Conservation (phyloP, 2,888 invertebrate species). For the Nebria brevicollis region DNA sequence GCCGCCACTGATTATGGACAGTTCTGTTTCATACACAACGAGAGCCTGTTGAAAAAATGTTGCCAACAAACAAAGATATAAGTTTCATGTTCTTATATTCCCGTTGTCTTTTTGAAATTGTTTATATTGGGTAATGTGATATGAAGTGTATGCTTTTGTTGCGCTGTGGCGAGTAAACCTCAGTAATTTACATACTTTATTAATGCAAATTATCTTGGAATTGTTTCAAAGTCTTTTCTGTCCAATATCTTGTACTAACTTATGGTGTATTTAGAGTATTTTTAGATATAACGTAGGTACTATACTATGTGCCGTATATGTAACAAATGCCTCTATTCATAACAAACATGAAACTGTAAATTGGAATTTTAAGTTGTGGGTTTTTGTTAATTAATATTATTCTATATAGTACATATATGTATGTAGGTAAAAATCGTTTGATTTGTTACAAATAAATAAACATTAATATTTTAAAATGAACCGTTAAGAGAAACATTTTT, state of each 20-base stretch:
- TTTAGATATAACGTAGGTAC: too few relatives aligned
- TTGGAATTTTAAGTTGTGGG: too few relatives aligned
- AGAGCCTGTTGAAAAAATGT: not conserved
- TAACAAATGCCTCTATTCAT: too few relatives aligned
- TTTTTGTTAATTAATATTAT: too few relatives aligned
- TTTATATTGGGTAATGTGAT: slow-evolving; percentile 1
- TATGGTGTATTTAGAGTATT: not conserved
- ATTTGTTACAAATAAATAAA: too few relatives aligned
- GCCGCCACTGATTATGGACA: not conserved
- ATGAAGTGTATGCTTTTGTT: not conserved
- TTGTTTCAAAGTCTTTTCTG: not conserved
- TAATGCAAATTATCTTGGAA: not conserved
- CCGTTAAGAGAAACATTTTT: too few relatives aligned
- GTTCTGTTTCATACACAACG: not conserved
- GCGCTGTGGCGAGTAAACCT: too few relatives aligned
- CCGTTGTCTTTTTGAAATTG: not conserved
- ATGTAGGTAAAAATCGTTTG: too few relatives aligned
- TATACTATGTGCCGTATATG: too few relatives aligned
- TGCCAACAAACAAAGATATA: not conserved
- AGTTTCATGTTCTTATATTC: not conserved
- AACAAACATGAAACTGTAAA: too few relatives aligned
- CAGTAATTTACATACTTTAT: not conserved
- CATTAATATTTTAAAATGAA: too few relatives aligned
- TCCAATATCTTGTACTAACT: not conserved
- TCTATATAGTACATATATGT: too few relatives aligned